These are phyloP conservation scores for Microcebus ravelobensis DNA, from an alignment of 2,113 vertebrate genomes.

Conservation along the genomic window DNA sequence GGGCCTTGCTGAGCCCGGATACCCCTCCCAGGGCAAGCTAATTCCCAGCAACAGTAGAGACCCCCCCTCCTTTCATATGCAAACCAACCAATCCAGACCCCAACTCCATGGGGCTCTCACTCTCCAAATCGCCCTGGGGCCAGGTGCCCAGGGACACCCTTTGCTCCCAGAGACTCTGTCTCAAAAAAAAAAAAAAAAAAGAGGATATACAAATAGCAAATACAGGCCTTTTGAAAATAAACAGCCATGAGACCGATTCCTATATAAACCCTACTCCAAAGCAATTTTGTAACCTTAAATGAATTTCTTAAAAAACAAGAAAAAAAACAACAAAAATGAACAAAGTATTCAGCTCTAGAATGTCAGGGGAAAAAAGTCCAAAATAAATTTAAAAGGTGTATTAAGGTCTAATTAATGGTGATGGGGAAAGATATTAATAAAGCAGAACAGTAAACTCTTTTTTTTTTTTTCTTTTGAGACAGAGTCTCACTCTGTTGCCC, in stretches of 20 bases:
- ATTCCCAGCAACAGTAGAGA: background rate
- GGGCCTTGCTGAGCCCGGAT: background rate
- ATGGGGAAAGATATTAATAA: background rate
- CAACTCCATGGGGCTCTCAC: accelerated
- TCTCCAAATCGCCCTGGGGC: accelerated
- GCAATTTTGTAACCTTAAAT: too few relatives aligned
- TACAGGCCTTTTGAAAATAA: background rate
- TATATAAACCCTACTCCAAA: background rate
- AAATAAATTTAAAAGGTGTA: background rate
- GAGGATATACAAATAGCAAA: background rate
- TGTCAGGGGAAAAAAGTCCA: background rate
- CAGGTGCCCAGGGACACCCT: background rate
- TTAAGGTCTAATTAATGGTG: too few relatives aligned
- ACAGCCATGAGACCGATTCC: background rate
- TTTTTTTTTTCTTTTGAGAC: too few relatives aligned
- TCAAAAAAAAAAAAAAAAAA: too few relatives aligned
- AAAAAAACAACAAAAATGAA: background rate
- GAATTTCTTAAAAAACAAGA: background rate
- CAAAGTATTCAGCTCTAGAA: background rate
- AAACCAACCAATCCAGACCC: background rate
- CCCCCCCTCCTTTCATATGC: background rate
- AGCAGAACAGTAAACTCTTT: background rate
- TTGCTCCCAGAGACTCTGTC: background rate
- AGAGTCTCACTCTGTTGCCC: too few relatives aligned
- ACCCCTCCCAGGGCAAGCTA: background rate